phyloP scores from a whole-genome alignment of 2,797 vertebrate genomes.

The Chrysocyon brachyurus region DNA sequence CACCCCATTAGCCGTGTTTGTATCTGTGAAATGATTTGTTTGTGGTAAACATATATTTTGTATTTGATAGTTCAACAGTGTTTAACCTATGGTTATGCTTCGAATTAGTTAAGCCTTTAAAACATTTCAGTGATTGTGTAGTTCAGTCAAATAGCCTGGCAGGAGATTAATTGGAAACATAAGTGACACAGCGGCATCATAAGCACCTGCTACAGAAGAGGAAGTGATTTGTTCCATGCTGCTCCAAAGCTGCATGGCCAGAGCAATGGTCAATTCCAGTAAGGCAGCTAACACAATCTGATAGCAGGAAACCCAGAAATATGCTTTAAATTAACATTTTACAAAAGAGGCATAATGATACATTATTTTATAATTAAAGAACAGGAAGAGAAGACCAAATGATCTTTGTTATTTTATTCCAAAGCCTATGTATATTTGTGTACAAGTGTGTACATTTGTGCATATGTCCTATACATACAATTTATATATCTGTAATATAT shows the following conservation, averaged over 20 bases:
- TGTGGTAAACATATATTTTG: conserved; percentile 69
- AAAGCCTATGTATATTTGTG: neutral
- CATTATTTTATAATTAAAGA: conserved; percentile 27
- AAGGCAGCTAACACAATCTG: neutral
- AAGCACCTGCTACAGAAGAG: neutral
- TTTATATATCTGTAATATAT: neutral
- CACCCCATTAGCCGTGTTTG: neutral
- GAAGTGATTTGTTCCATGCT: neutral
- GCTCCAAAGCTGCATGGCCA: neutral
- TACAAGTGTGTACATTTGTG: neutral
- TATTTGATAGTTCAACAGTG: conserved; percentile 53
- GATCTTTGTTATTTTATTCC: neutral
- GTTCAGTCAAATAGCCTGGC: conserved; percentile 71
- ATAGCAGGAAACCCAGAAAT: neutral
- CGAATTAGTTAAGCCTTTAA: conserved; percentile 73
- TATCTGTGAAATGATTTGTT: conserved; percentile 71
- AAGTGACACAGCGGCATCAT: conserved; percentile 48
- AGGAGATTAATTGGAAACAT: conserved; percentile 81
- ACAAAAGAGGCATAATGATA: neutral
- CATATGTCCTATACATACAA: neutral
- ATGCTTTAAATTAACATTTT: neutral
- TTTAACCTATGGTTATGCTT: conserved; percentile 75
- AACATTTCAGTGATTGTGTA: conserved; percentile 63
- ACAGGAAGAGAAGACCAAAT: neutral
- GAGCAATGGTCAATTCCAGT: neutral